Base-by-base conservation (phyloP, 2,797 vertebrate species). In the Catharus ustulatus region DNA sequence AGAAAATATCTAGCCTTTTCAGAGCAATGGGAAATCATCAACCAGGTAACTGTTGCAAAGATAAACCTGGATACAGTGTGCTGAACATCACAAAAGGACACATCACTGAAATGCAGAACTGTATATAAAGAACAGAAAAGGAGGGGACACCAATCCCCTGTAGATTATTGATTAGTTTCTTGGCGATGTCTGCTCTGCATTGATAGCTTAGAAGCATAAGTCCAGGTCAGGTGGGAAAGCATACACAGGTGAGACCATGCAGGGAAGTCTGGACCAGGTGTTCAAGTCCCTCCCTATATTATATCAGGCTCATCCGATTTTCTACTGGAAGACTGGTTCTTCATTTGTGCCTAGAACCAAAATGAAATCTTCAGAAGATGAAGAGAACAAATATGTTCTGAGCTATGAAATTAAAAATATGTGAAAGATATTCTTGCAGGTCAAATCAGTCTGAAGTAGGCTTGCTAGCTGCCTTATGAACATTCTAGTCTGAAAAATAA, bases 81-180 rank as follows among this genome's bases (percentile, higher is more conserved):
- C 38, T 38, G 18, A 71, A 27, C 27, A 42, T 68, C 26, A 30
- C 30, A 49, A 34, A 69, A 51, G 15, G 68, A 49, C 40, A 45
- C 32, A 26, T 17, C 29, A 54, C 19, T 46, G 43, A 69, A 80
- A 69, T 36, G 29, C 4, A 2, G n/a, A 9, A 38, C 15, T 54
- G 16, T 17, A 30, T 3, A 13, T 7, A 45, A 76, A 36, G 36
- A 88, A 45, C 26, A 64, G 19, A 73, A 75, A 55, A 84, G 12
- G 21, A 27, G 4, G 6, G 3, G 13, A 14, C 13, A 1, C 9
- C 8, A 20, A 59, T 10, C 6, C 8, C 8, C 14, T 42, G 5
- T 32, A 43, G 7, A 23, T 72, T 17, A 72, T 48, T 17, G 15
- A 40, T 68, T 26, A n/a, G n/a, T 55, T 63, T 43, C 27, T 58